Evolutionary conservation across 2,888 invertebrate species (phyloP), one percentile per base, ranked within the genome.

Genomic region (Dioctria linearis): DNA sequence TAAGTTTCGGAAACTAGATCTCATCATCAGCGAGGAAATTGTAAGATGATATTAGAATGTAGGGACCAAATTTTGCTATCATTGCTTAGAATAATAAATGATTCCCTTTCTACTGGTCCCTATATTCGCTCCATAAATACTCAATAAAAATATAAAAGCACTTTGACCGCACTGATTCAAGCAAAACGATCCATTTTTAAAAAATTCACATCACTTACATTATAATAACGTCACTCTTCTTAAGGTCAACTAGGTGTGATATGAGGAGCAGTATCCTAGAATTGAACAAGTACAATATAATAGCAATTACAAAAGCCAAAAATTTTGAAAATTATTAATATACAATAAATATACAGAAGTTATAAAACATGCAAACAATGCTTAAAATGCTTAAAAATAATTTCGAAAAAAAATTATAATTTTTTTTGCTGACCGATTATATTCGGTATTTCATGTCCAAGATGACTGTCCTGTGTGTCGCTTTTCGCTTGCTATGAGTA

Each of bases 391-490:
- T 75, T 75, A 75, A 75, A 13, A 25, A 11, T 75, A 39, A 63
- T 63, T 42, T 13, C 43, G 54, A 75, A 75, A 57, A 59, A 69
- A 69, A 3, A 69, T n/a, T 13, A 61, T 25, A 61, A 13, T 61
- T 61, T 61, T 13, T 25, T 13, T 39, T 49, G 11, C 46, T 8
- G 37, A 67, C 80, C 80, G 80, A 80, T 80, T 80, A 9, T 80
- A 67, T 80, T 80, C 80, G 80, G 80, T 66, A 75, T 80, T 80
- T 25, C 11, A 37, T 6, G 49, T 75, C 69, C 73, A 75, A 42
- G 57, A 75, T n/a, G 73, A 57, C 57, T 59, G 73, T 75, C 73
- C 42, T 42, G 37, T 75, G 13, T 75, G 57, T 37, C 59, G 57
- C 3, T 75, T 25, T 43, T 59, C 59, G 43, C 59, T 42, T 75